phyloP scores from a whole-genome alignment of 2,797 vertebrate genomes.

The Natrix natrix region DNA sequence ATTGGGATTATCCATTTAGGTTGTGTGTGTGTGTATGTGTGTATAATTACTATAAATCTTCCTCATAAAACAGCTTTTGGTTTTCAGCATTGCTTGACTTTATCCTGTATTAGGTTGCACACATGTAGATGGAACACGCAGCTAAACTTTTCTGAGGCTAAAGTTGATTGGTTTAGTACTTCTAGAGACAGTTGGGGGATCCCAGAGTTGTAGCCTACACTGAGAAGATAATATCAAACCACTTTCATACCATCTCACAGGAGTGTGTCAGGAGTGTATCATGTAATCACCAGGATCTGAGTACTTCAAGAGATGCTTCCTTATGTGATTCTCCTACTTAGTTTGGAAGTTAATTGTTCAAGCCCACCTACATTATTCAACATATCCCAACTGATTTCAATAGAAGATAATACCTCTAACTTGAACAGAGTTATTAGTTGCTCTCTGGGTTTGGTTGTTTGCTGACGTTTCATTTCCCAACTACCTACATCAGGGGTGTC shows the following conservation, averaged over 20 bases:
- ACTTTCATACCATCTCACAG: neutral
- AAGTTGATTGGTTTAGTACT: neutral
- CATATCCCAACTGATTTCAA: neutral
- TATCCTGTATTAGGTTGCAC: neutral
- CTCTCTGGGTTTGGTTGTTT: neutral
- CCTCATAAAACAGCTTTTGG: neutral
- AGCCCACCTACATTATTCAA: neutral
- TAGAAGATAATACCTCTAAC: neutral
- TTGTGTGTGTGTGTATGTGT: neutral
- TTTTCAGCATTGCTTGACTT: neutral
- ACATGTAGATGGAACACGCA: neutral
- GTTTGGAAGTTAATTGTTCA: neutral
- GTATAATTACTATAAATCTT: neutral
- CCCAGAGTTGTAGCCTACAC: neutral
- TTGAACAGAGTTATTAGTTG: neutral
- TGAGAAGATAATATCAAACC: neutral
- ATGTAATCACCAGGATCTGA: neutral
- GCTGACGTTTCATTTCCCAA: neutral
- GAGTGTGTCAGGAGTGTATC: neutral
- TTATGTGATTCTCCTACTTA: neutral
- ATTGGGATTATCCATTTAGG: neutral
- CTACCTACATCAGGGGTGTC: neutral
- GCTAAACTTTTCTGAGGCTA: neutral
- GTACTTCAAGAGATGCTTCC: neutral
- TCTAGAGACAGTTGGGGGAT: neutral